Conservation (phyloP, 2,113 vertebrate species). For the Falcunculus frontatus region DNA sequence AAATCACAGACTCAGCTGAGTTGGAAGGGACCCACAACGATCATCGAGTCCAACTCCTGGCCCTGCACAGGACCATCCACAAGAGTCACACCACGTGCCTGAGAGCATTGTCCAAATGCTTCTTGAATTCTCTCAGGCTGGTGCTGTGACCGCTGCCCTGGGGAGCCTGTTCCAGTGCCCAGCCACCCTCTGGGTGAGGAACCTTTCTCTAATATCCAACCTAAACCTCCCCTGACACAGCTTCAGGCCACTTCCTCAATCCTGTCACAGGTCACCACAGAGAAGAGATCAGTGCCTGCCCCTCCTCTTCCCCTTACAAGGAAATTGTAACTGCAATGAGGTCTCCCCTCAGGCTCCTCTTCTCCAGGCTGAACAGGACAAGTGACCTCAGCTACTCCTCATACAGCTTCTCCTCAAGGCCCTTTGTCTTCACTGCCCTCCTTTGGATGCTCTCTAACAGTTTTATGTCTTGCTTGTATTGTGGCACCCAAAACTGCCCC, state of each 20-base stretch:
- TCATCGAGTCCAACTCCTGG: rapidly evolving
- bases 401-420: rapidly evolving
- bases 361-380: neutral
- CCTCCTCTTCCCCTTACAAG: neutral
- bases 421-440: neutral
- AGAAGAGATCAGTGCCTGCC: neutral
- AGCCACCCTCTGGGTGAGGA: neutral
- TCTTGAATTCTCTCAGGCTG: too few species aligned
- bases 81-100: neutral
- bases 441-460: neutral
- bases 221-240: neutral
- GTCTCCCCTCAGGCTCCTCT: neutral
- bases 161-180: neutral
- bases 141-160: neutral
- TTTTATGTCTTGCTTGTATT: neutral
- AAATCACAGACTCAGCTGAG: neutral
- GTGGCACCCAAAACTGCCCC: neutral
- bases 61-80: neutral
- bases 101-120: neutral
- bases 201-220: rapidly evolving
- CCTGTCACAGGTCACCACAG: neutral
- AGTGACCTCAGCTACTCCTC: neutral
- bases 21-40: neutral
- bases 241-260: neutral
- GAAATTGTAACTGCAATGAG: neutral